These are phyloP conservation scores for Eciton burchellii DNA, from an alignment of 1,140 invertebrate species.

Conservation along the genomic window DNA sequence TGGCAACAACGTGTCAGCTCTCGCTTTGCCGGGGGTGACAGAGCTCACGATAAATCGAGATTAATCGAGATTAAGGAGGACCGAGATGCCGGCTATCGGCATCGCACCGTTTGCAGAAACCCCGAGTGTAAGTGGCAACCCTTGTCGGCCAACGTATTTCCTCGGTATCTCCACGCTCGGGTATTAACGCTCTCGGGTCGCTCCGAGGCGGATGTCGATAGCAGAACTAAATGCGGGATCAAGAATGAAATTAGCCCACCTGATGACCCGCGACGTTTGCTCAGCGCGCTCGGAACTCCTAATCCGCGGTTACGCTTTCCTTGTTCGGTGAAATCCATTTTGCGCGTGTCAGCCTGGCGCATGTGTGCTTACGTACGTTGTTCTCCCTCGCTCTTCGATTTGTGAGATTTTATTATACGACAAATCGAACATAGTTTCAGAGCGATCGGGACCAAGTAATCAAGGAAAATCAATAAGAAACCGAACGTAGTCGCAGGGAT, in stretches of 20 bases:
- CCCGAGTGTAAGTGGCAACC: background rate
- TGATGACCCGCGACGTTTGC: slow-evolving; percentile 1
- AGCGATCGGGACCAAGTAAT: slow-evolving; percentile 3
- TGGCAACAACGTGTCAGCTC: background rate
- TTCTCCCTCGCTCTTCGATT: background rate
- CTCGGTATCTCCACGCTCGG: background rate
- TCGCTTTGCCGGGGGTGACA: background rate
- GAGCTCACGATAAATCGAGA: slow-evolving; percentile 48
- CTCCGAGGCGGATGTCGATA: slow-evolving; percentile 8
- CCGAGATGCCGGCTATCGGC: slow-evolving; percentile 6
- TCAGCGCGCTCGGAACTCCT: background rate
- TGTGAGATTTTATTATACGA: slow-evolving; percentile 43
- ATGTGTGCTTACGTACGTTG: slow-evolving; percentile 20
- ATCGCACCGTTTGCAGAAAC: slow-evolving; percentile 33
- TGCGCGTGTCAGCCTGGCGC: background rate
- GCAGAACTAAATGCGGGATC: slow-evolving; percentile 16
- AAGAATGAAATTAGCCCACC: slow-evolving; percentile 43
- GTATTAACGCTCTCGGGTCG: slow-evolving; percentile 18
- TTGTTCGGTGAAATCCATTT: slow-evolving; percentile 4
- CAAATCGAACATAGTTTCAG: slow-evolving; percentile 35
- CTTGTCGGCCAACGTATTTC: slow-evolving; percentile 34
- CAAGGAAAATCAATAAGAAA: slow-evolving; percentile 32
- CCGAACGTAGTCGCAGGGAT: slow-evolving; percentile 21
- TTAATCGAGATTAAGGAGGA: slow-evolving; percentile 56
- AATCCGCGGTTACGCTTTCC: background rate